Conservation (phyloP, 2,113 vertebrate species). For the Zosterops lateralis region DNA sequence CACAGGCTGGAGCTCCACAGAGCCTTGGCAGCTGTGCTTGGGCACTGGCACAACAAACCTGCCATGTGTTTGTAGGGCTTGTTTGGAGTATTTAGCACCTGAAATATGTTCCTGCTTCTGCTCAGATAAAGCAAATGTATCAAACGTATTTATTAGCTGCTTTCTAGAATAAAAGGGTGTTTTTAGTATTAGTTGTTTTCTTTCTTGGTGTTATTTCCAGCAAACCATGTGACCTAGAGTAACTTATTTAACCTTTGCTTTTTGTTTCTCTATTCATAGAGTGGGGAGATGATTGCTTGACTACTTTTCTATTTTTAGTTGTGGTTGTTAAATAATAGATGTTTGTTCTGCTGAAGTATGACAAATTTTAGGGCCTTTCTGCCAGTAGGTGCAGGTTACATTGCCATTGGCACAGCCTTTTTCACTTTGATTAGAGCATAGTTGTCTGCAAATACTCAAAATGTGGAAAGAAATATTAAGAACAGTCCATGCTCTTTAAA, state of each 20-base stretch:
- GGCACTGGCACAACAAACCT: neutral
- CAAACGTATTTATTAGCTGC: neutral
- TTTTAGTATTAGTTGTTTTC: neutral
- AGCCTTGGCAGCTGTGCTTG: neutral
- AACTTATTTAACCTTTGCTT: slow-evolving; percentile 5
- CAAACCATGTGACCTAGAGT: neutral
- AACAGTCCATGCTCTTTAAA: neutral
- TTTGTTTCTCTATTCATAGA: neutral
- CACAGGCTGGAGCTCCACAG: neutral
- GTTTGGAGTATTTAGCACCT: neutral
- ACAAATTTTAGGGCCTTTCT: neutral
- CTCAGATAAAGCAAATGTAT: neutral
- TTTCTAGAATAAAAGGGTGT: neutral
- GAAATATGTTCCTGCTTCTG: neutral
- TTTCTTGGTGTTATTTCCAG: neutral
- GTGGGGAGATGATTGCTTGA: neutral
- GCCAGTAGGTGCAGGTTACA: neutral
- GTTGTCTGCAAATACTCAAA: neutral
- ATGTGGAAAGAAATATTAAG: neutral
- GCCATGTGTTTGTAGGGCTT: neutral
- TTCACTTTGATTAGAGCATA: neutral
- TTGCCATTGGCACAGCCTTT: neutral
- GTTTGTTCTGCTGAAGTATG: slow-evolving; percentile 25
- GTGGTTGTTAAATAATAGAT: slow-evolving; percentile 47
- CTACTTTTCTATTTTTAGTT: slow-evolving; percentile 35